Evolutionary conservation across 2,888 invertebrate species (phyloP).

Genomic region (Ferdinandea cuprea): DNA sequence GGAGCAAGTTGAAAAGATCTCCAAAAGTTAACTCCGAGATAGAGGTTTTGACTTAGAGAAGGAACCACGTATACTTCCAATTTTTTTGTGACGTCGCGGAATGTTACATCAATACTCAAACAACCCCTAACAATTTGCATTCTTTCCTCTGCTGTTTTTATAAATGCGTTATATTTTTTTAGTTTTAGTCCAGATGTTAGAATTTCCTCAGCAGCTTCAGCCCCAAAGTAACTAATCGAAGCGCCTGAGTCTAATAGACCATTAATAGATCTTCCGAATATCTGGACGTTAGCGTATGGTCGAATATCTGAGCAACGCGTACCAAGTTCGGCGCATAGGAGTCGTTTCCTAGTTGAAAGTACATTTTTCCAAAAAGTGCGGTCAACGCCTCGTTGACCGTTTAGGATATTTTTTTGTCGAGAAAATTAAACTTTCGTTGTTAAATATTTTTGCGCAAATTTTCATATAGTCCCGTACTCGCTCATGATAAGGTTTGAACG

Average conservation of each 20-base stretch:
- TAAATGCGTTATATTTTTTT: neutral
- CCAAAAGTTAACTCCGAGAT: neutral
- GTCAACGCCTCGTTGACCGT: neutral
- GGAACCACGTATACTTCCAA: neutral
- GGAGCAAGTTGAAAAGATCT: neutral
- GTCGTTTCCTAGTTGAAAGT: conserved; percentile 4
- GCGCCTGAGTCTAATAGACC: conserved; percentile 61
- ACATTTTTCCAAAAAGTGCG: conserved; percentile 11
- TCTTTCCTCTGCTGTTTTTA: neutral
- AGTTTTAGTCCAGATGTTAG: conserved; percentile 3
- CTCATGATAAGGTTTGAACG: neutral
- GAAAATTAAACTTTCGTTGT: neutral
- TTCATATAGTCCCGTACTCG: conserved; percentile 7
- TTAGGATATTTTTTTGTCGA: conserved; percentile 1
- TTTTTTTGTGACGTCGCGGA: neutral
- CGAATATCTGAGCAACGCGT: conserved; percentile 18
- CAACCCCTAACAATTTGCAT: neutral
- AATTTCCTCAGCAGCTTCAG: conserved; percentile 38
- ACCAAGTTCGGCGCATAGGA: conserved; percentile 4
- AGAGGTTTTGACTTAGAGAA: neutral
- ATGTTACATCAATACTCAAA: neutral
- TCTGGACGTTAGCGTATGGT: neutral
- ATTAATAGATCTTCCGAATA: conserved; percentile 35
- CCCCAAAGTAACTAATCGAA: conserved; percentile 44
- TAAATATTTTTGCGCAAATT: conserved; percentile 6